Evolutionary conservation across 53 echinoderm and acorn worm species (phyloP).

Genomic region (Echinarachnius parma): DNA sequence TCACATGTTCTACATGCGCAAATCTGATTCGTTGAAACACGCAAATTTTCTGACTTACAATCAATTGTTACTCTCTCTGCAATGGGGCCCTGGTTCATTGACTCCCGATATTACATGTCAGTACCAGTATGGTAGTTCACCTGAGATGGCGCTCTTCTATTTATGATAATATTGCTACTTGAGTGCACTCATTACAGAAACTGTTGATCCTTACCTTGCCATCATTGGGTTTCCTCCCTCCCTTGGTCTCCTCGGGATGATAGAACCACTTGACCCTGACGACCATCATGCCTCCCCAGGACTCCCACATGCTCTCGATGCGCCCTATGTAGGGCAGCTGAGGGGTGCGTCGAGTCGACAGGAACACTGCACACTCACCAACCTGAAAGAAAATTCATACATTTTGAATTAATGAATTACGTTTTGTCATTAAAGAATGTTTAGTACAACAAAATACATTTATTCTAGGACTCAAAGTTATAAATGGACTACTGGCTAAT

Average conservation of each 20-base stretch:
- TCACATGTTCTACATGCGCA: too few relatives aligned
- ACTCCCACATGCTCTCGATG: constrained; percentile 99
- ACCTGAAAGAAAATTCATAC: constrained; percentile 46
- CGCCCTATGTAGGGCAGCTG: constrained; percentile 95
- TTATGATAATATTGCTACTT: too few relatives aligned
- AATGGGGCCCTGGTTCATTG: too few relatives aligned
- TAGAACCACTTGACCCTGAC: constrained; percentile 98
- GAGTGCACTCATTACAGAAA: neutral
- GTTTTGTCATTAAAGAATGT: too few relatives aligned
- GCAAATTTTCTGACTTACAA: too few relatives aligned
- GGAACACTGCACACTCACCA: constrained; percentile 90
- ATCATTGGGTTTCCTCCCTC: constrained; percentile 80
- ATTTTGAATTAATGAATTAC: neutral
- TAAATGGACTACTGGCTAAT: too few relatives aligned
- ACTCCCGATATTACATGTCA: too few relatives aligned
- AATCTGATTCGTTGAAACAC: too few relatives aligned
- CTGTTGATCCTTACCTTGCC: constrained; percentile 69
- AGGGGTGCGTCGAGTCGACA: constrained; percentile 95
- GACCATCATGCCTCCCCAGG: constrained; percentile 99
- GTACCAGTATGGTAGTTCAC: too few relatives aligned
- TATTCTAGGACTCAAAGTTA: too few relatives aligned
- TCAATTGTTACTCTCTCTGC: too few relatives aligned
- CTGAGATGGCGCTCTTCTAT: too few relatives aligned
- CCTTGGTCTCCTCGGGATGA: constrained; percentile 99
- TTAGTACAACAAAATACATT: neutral